phyloP scores from a whole-genome alignment of 2,888 invertebrate species.

The Prosopocoilus inquinatus region DNA sequence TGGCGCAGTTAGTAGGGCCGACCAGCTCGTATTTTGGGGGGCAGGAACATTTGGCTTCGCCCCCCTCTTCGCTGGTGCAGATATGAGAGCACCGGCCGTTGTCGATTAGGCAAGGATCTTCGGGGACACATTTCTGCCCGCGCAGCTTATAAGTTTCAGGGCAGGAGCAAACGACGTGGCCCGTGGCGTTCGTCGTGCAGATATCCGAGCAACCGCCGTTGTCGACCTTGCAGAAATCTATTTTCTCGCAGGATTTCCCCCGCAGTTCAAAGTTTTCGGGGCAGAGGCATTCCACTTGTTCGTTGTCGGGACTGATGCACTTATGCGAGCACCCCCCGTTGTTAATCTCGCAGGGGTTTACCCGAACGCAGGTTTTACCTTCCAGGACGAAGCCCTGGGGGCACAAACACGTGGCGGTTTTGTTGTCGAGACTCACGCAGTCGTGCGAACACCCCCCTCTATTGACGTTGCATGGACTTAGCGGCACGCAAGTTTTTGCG shows the following conservation, averaged over 20 bases:
- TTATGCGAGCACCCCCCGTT: constrained; percentile 57
- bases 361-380: constrained; percentile 44
- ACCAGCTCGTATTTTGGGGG: constrained; percentile 38
- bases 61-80: constrained; percentile 51
- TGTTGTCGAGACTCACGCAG: constrained; percentile 40
- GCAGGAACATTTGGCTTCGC: constrained; percentile 54
- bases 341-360: constrained; percentile 50
- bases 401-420: constrained; percentile 52
- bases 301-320: constrained; percentile 47
- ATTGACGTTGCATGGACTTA: constrained; percentile 49
- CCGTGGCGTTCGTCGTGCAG: constrained; percentile 53
- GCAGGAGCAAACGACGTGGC: constrained; percentile 52
- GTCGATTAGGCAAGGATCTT: constrained; percentile 49
- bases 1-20: constrained; percentile 50
- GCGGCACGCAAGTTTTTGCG: constrained; percentile 42
- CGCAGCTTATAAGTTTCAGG: constrained; percentile 48
- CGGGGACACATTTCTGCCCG: constrained; percentile 39
- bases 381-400: constrained; percentile 38
- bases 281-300: constrained; percentile 56
- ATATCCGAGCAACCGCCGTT: constrained; percentile 64
- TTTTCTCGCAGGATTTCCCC: constrained; percentile 45
- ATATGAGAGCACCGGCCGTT: constrained; percentile 54
- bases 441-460: constrained; percentile 50
- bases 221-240: constrained; percentile 57
- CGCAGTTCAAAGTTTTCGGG: constrained; percentile 51